Evolutionary conservation across 2,113 vertebrate genomes (phyloP).

Genomic region (Catharus fuscescens): DNA sequence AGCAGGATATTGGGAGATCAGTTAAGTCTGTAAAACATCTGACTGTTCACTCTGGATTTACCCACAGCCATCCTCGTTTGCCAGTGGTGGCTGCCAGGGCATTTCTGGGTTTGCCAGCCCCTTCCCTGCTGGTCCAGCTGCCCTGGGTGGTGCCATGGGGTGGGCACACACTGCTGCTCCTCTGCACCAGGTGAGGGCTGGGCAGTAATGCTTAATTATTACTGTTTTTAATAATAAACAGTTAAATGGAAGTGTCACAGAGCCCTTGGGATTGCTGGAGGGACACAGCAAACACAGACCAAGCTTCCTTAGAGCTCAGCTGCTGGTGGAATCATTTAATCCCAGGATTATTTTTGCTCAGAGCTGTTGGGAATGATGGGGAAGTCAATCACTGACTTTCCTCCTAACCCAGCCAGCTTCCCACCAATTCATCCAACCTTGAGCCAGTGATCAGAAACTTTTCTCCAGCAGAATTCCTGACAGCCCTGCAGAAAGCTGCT

Average conservation of each 20-base stretch:
- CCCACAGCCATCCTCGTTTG: fast-evolving
- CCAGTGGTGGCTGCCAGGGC: neutral
- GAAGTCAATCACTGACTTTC: neutral
- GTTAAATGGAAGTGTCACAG: neutral
- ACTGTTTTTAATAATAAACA: too few relatives aligned
- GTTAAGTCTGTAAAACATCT: neutral
- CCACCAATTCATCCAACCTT: neutral
- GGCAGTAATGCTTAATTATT: neutral
- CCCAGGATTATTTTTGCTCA: neutral
- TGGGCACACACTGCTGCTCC: neutral
- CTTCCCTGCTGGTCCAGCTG: neutral
- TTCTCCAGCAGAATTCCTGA: neutral
- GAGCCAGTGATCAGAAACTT: neutral
- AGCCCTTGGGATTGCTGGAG: neutral
- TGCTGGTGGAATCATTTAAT: neutral
- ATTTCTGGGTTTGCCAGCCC: neutral
- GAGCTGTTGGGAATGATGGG: neutral
- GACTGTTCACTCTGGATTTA: neutral
- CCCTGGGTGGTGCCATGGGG: neutral
- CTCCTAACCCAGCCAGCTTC: neutral
- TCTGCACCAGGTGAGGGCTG: neutral
- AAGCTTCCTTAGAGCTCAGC: neutral
- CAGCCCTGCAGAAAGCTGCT: neutral
- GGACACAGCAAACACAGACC: neutral
- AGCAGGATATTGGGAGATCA: slow-evolving; percentile 20